A percentile compares a stretch with the other conserved stretches of the same genome.
Conservation (phyloP, 2,113 vertebrate genomes). For the Tachysurus vachellii region DNA sequence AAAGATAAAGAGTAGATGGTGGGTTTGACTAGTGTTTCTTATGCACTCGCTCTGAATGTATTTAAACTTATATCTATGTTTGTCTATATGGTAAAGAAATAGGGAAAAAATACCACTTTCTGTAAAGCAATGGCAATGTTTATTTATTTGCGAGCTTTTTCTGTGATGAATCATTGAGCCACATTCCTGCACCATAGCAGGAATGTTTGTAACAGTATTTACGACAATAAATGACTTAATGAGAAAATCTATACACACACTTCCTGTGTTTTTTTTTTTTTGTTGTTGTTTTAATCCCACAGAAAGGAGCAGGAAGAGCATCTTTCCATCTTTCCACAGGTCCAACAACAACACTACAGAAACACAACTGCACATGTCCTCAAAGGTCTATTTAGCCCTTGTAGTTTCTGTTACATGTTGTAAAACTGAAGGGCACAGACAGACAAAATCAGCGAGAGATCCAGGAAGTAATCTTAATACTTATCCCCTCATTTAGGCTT, state of each 20-base stretch:
- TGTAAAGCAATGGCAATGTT: constrained; percentile 72
- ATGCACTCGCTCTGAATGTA: constrained; percentile 90
- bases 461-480: background rate
- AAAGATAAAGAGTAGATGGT: constrained; percentile 28
- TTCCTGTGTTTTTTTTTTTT: constrained; percentile 19
- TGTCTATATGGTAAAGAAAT: constrained; percentile 64
- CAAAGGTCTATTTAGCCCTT: background rate
- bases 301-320: background rate
- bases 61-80: constrained; percentile 72
- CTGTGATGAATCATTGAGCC: constrained; percentile 82
- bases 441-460: background rate
- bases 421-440: background rate
- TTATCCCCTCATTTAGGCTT: background rate
- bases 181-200: constrained; percentile 81
- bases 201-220: constrained; percentile 87
- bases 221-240: constrained; percentile 83
- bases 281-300: background rate
- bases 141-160: constrained; percentile 74
- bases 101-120: constrained; percentile 52
- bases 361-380: background rate
- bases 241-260: constrained; percentile 52
- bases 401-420: background rate
- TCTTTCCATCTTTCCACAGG: background rate
- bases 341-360: background rate
- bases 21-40: constrained; percentile 76